phyloP scores from a whole-genome alignment of 2,797 vertebrate genomes.

The Apodemus agrarius region DNA sequence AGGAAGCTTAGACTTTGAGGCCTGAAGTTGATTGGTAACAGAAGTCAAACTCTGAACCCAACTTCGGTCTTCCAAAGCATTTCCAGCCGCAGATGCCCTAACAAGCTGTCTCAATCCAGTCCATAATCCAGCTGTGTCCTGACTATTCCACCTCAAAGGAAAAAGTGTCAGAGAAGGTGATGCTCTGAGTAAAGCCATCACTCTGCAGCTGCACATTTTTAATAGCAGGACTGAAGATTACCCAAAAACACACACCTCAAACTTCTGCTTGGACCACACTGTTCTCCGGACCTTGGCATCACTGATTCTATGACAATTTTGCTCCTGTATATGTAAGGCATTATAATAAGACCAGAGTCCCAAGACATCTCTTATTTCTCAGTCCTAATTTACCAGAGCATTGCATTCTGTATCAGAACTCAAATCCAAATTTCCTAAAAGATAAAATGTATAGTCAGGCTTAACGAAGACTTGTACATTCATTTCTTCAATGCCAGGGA shows the following conservation, averaged over 20 bases:
- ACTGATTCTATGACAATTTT: not conserved
- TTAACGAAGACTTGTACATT: not conserved
- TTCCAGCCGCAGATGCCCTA: not conserved
- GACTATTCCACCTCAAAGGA: not conserved
- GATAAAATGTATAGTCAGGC: not conserved
- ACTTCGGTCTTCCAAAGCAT: not conserved
- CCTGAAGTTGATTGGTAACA: not conserved
- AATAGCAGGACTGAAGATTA: not conserved
- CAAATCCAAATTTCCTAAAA: not conserved
- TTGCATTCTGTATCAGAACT: not conserved
- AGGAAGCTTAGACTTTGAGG: not conserved
- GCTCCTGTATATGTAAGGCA: not conserved
- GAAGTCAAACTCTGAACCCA: not conserved
- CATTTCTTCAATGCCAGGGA: not conserved
- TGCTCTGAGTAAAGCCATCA: not conserved
- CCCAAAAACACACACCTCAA: not conserved
- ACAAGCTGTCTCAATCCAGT: not conserved
- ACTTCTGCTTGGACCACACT: fast-evolving
- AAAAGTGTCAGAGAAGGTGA: not conserved
- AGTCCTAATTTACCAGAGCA: not conserved
- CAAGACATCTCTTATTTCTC: too few species aligned
- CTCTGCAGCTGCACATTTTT: not conserved
- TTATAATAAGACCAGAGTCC: not conserved
- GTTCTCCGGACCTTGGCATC: not conserved
- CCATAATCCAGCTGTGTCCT: not conserved